Evolutionary conservation across 1,140 invertebrate genomes (phyloP).

Genomic region (Lysiphlebus fabarum): DNA sequence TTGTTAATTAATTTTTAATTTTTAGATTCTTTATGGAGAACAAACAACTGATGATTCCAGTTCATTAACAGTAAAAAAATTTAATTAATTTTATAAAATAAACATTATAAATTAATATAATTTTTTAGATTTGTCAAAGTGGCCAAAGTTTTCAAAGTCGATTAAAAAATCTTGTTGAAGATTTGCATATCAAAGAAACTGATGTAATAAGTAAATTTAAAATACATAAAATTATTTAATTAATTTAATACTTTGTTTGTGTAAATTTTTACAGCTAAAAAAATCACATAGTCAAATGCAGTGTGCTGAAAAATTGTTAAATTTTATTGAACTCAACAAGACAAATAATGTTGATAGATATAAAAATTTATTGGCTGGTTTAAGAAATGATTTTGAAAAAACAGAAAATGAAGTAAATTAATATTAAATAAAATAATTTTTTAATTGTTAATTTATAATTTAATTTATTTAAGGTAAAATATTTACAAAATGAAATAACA

Average conservation of each 20-base stretch:
- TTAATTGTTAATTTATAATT: neutral
- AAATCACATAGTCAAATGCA: slow-evolving; percentile 10
- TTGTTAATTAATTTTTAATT: neutral
- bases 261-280: slow-evolving; percentile 10
- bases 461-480: slow-evolving; percentile 14
- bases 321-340: slow-evolving; percentile 13
- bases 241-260: neutral
- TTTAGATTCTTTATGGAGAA: slow-evolving; percentile 11
- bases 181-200: slow-evolving; percentile 12
- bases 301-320: slow-evolving; percentile 15
- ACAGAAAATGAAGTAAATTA: slow-evolving; percentile 17
- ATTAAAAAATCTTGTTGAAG: slow-evolving; percentile 7
- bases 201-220: neutral
- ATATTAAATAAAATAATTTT: too few species aligned
- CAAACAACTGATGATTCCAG: neutral
- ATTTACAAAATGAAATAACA: slow-evolving; percentile 16
- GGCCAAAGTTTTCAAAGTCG: neutral
- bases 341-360: slow-evolving; percentile 13
- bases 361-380: slow-evolving; percentile 15
- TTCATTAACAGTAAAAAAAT: neutral
- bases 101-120: too few species aligned
- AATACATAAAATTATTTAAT: neutral
- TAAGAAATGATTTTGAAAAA: slow-evolving; percentile 16
- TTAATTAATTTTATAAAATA: too few species aligned
- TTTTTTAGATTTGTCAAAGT: slow-evolving; percentile 3